Conservation (phyloP, 1,140 invertebrate species). For the Chionoecetes opilio region DNA sequence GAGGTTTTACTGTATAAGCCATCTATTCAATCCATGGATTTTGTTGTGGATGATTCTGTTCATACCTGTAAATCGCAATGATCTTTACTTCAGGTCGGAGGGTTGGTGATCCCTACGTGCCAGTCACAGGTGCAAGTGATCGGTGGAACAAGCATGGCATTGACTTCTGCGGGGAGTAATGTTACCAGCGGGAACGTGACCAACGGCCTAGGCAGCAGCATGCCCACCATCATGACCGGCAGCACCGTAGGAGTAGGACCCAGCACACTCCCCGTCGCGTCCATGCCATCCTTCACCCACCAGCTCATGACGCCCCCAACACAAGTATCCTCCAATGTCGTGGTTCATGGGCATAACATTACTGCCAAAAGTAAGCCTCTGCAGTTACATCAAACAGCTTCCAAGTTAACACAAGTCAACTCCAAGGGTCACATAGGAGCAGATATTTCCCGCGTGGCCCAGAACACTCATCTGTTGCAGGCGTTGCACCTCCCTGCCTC, state of each 20-base stretch:
- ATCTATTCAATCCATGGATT: too few relatives aligned
- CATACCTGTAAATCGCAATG: neutral
- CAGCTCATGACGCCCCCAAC: constrained; percentile 72
- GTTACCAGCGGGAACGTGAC: constrained; percentile 59
- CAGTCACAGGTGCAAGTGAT: constrained; percentile 68
- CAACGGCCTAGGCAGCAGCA: constrained; percentile 62
- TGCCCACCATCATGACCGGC: constrained; percentile 72
- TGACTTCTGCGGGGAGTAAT: constrained; percentile 48
- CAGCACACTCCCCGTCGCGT: constrained; percentile 59
- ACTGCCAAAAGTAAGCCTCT: constrained; percentile 59
- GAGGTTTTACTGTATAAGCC: too few relatives aligned
- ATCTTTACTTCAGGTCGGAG: constrained; percentile 58
- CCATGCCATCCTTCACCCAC: constrained; percentile 74
- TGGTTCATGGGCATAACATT: constrained; percentile 50
- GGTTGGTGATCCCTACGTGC: constrained; percentile 66
- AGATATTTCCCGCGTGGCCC: constrained; percentile 73
- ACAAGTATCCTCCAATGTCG: constrained; percentile 60
- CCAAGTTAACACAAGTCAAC: constrained; percentile 67
- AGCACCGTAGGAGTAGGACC: constrained; percentile 10
- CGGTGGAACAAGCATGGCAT: constrained; percentile 44
- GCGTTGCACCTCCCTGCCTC: constrained; percentile 71
- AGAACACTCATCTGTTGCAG: constrained; percentile 75
- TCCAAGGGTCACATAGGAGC: constrained; percentile 60
- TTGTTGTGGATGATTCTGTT: too few relatives aligned
- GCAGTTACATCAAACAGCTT: constrained; percentile 68